Conservation (phyloP, 30 jellyfish, hydroid and myxozoan species). For the Sanderia malayensis region DNA sequence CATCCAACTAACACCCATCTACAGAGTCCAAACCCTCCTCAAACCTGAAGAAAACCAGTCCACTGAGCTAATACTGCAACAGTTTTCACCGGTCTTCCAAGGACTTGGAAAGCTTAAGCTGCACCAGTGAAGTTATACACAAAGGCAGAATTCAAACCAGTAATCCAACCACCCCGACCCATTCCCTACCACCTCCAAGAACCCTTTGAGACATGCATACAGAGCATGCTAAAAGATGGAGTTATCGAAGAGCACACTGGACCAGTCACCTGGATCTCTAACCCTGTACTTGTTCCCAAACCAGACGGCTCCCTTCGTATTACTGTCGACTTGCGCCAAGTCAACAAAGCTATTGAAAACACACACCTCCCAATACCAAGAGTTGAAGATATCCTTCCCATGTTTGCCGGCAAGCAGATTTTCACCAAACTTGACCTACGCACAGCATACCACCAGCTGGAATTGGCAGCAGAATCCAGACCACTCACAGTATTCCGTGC, state of each 20-base stretch:
- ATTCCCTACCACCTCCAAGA: slow-evolving; percentile 15
- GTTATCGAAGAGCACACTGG: slow-evolving; percentile 47
- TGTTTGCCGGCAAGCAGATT: slow-evolving; percentile 17
- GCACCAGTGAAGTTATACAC: no score
- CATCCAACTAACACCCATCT: no score
- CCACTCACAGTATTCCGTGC: slow-evolving; percentile 38
- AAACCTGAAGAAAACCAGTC: no score
- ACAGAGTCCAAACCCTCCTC: no score
- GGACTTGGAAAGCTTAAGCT: no score
- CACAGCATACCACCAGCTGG: slow-evolving; percentile 67
- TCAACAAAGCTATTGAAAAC: slow-evolving; percentile 33
- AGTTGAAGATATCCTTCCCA: slow-evolving; percentile 39
- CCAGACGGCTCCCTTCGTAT: slow-evolving; percentile 59
- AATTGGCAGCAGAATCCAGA: slow-evolving; percentile 24
- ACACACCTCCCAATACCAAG: slow-evolving; percentile 57
- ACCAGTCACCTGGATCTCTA: slow-evolving; percentile 74
- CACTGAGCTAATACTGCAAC: no score
- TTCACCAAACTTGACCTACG: slow-evolving; percentile 54
- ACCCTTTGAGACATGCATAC: not conserved
- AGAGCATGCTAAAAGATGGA: slow-evolving; percentile 20
- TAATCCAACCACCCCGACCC: not conserved
- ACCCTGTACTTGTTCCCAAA: slow-evolving; percentile 59
- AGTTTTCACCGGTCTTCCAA: no score
- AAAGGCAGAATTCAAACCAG: not conserved
- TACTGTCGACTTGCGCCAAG: slow-evolving; percentile 50